Evolutionary conservation across 2,113 vertebrate species (phyloP).

Genomic region (Gobiocypris rarus): DNA sequence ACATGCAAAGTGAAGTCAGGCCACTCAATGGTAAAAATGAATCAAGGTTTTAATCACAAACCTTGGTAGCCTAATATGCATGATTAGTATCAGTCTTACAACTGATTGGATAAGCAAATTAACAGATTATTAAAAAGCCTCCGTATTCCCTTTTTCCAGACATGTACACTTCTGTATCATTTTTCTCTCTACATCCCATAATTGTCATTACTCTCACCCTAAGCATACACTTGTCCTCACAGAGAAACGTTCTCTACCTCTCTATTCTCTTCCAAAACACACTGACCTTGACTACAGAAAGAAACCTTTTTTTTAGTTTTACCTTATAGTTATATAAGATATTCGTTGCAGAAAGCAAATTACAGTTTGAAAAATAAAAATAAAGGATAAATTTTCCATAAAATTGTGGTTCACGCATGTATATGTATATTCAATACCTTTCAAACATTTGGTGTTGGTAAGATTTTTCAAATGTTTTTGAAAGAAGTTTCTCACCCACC

Average conservation of each 20-base stretch:
- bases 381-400: neutral
- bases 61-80: neutral
- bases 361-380: neutral
- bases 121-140: neutral
- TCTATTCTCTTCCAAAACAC: neutral
- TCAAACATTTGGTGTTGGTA: neutral
- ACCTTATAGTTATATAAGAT: too few relatives aligned
- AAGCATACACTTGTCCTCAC: neutral
- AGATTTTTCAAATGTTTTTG: neutral
- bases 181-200: neutral
- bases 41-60: neutral
- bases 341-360: too few relatives aligned
- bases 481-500: too few relatives aligned
- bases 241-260: neutral
- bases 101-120: neutral
- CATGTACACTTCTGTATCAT: neutral
- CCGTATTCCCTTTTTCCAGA: neutral
- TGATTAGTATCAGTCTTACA: neutral
- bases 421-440: neutral
- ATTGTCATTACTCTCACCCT: neutral
- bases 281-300: neutral
- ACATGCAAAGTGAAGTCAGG: neutral
- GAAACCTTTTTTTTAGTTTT: neutral
- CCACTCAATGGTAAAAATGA: neutral
- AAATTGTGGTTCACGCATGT: too few relatives aligned